These are phyloP conservation scores for Plebejus argus DNA, from an alignment of 2,888 invertebrate species.

Conservation along the genomic window DNA sequence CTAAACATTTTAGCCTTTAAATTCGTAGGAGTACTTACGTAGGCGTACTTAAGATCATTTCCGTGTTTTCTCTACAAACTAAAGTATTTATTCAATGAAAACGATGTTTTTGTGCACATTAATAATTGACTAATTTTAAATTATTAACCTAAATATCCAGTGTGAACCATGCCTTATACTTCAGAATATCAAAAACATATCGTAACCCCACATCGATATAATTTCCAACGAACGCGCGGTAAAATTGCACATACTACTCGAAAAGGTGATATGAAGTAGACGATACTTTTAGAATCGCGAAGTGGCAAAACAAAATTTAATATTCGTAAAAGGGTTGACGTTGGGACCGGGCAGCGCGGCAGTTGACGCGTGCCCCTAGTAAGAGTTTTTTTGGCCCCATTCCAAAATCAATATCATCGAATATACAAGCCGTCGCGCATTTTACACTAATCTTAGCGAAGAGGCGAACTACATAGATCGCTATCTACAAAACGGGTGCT, in stretches of 20 bases:
- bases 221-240: background rate
- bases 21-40: background rate
- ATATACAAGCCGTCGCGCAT: conserved; percentile 72
- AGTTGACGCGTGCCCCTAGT: conserved; percentile 77
- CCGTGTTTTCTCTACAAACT: background rate
- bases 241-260: conserved; percentile 41
- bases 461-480: conserved; percentile 47
- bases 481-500: conserved; percentile 17
- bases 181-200: background rate
- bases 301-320: conserved; percentile 81
- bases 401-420: conserved; percentile 80
- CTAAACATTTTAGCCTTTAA: background rate
- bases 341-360: conserved; percentile 73
- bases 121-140: background rate
- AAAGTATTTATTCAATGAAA: background rate
- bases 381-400: conserved; percentile 77
- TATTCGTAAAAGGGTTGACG: conserved; percentile 81
- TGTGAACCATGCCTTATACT: background rate
- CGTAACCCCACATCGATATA: background rate
- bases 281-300: conserved; percentile 71
- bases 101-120: background rate
- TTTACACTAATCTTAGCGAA: conserved; percentile 74
- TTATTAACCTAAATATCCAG: background rate
- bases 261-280: conserved; percentile 66
- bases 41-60: background rate